phyloP scores from a whole-genome alignment of 2,888 invertebrate genomes.

The Rhaphigaster nebulosa region DNA sequence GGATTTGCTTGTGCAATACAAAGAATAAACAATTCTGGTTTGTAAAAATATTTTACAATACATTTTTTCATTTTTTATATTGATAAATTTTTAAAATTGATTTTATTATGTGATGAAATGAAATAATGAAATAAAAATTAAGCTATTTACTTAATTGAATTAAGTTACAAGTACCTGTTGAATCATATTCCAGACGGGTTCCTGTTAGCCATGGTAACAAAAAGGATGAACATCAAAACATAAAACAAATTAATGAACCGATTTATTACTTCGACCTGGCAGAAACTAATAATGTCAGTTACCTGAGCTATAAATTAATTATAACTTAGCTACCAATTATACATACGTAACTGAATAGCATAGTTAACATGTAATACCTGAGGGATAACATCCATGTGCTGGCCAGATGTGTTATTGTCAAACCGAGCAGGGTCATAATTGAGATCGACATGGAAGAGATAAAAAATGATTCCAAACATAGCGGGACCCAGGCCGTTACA shows the following conservation, averaged over 20 bases:
- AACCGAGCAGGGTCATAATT: slow-evolving; percentile 78
- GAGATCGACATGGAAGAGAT: slow-evolving; percentile 97
- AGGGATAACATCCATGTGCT: slow-evolving; percentile 72
- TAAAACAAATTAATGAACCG: slow-evolving; percentile 47
- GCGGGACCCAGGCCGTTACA: slow-evolving; percentile 99
- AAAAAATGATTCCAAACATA: slow-evolving; percentile 98
- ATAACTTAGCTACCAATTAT: background rate
- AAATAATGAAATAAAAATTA: background rate
- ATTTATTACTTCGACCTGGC: slow-evolving; percentile 30
- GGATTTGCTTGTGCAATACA: too few species aligned
- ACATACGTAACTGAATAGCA: background rate
- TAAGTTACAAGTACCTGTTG: slow-evolving; percentile 64
- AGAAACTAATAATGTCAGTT: slow-evolving; percentile 26
- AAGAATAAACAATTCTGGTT: background rate
- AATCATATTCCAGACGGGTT: slow-evolving; percentile 65
- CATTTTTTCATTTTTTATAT: background rate
- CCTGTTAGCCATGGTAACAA: slow-evolving; percentile 64
- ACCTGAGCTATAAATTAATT: background rate
- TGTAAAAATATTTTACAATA: background rate
- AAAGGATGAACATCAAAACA: slow-evolving; percentile 50
- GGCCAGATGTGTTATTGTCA: slow-evolving; percentile 71
- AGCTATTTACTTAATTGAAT: slow-evolving; percentile 35
- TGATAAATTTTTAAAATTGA: background rate
- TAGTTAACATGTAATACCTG: slow-evolving; percentile 68
- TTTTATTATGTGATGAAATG: background rate